phyloP scores from a whole-genome alignment of 2,888 invertebrate genomes.

The Apodemia hepburni region DNA sequence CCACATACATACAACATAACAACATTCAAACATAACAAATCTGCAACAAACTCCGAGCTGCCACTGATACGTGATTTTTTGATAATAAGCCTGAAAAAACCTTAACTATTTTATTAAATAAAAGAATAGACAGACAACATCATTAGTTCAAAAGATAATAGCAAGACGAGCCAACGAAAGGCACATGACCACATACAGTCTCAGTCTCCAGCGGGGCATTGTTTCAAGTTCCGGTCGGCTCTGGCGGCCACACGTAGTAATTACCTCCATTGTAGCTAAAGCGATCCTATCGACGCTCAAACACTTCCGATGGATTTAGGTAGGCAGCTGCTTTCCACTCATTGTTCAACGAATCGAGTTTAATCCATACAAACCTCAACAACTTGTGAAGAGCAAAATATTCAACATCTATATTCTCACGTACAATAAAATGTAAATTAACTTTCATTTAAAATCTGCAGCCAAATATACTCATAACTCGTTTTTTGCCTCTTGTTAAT shows the following conservation, averaged over 20 bases:
- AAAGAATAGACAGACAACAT: neutral
- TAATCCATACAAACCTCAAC: constrained; percentile 26
- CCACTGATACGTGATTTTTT: too few species aligned
- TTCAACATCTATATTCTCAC: constrained; percentile 15
- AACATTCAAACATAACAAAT: too few species aligned
- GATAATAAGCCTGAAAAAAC: too few species aligned
- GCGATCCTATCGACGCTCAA: constrained; percentile 63
- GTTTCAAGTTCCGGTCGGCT: constrained; percentile 61
- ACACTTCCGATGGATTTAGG: constrained; percentile 74
- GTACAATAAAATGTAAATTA: constrained; percentile 31
- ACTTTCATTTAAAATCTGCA: constrained; percentile 28
- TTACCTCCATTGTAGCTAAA: constrained; percentile 71
- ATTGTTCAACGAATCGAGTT: constrained; percentile 46
- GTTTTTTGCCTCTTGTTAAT: constrained; percentile 28
- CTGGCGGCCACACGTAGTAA: constrained; percentile 52
- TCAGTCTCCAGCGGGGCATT: constrained; percentile 49
- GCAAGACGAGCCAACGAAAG: constrained; percentile 54
- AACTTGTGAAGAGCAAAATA: neutral
- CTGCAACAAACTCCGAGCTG: too few species aligned
- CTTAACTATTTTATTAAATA: neutral
- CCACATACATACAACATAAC: too few species aligned
- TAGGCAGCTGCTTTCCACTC: constrained; percentile 63
- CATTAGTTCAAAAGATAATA: constrained; percentile 39
- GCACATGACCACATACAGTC: constrained; percentile 40
- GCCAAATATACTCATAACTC: constrained; percentile 26